Base-by-base conservation (phyloP, 2,888 invertebrate species). In the Melangyna quadrimaculata region DNA sequence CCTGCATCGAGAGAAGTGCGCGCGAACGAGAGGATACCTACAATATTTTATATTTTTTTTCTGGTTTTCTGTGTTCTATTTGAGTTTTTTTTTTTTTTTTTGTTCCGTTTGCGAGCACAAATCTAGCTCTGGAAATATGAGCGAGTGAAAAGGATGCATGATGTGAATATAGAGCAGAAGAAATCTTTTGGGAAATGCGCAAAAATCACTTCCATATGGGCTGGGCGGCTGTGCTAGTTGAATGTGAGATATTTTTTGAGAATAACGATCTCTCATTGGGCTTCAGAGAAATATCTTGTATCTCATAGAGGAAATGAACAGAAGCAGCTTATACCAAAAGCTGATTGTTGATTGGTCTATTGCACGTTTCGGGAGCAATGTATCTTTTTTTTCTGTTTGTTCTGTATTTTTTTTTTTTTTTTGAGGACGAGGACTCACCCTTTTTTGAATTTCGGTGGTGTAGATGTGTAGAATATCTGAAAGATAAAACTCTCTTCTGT, bases 121-220 rank as follows among this genome's bases (percentile, higher is more conserved):
- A 79, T 83, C 79, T 32, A 75, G n/a, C n/a, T 84, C 81, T 75
- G 22, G 53, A 78, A 79, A 65, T 74, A 79, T 79, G 83, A 84
- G 79, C 74, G 86, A 86, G 86, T 81, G 86, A 86, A 81, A 86
- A 81, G 86, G 86, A 86, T 86, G 81, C 81, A 86, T 48, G 61
- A 81, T 70, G n/a, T n/a, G 57, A 19, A 48, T 67, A 22, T 59
- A 59, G 59, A 51, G 67, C 48, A 69, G 70, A 43, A 43, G 72
- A 86, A 86, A 77, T 81, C 81, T 81, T 81, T 86, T 86, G 73
- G 86, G 81, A 81, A 86, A 86, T 86, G 86, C 86, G 86, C 86
- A 86, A 86, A 86, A 86, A 86, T 86, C 86, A 81, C 77, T 80
- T 80, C 80, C 37, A 37, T 53, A 57, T 59, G 65, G 67, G 79